Evolutionary conservation across 2,797 vertebrate species (phyloP).

Genomic region (Phaenicophaeus curvirostris): DNA sequence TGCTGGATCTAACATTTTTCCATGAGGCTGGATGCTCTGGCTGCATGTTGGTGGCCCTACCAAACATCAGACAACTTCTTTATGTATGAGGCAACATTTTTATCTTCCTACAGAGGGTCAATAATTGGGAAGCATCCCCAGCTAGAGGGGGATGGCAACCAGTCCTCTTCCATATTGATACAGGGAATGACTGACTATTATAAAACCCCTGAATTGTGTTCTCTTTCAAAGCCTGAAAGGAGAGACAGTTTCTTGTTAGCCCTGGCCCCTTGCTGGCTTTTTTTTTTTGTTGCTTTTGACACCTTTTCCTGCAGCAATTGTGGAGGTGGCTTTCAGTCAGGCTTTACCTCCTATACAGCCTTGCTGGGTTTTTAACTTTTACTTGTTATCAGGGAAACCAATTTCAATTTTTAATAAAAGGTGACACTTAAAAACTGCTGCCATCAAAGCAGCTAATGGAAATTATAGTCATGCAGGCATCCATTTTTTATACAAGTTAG

Average conservation of each 20-base stretch:
- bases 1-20: not conserved
- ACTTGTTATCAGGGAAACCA: not conserved
- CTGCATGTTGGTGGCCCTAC: not conserved
- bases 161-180: not conserved
- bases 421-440: not conserved
- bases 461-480: not conserved
- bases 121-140: not conserved
- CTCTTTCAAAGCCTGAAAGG: conserved; percentile 8
- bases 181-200: not conserved
- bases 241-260: conserved; percentile 3
- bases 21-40: rapidly evolving
- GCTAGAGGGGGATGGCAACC: not conserved
- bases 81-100: not conserved
- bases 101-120: not conserved
- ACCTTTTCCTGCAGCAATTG: conserved; percentile 8
- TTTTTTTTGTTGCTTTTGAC: conserved; percentile 25
- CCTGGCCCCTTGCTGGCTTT: not conserved
- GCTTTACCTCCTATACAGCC: not conserved
- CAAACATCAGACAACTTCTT: not conserved
- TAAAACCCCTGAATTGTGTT: not conserved
- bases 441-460: not conserved
- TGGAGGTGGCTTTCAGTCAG: conserved; percentile 36
- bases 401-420: conserved; percentile 10
- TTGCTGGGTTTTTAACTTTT: conserved; percentile 5
- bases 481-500: not conserved